Evolutionary conservation across 2,797 vertebrate genomes (phyloP).

Genomic region (Morus bassanus): DNA sequence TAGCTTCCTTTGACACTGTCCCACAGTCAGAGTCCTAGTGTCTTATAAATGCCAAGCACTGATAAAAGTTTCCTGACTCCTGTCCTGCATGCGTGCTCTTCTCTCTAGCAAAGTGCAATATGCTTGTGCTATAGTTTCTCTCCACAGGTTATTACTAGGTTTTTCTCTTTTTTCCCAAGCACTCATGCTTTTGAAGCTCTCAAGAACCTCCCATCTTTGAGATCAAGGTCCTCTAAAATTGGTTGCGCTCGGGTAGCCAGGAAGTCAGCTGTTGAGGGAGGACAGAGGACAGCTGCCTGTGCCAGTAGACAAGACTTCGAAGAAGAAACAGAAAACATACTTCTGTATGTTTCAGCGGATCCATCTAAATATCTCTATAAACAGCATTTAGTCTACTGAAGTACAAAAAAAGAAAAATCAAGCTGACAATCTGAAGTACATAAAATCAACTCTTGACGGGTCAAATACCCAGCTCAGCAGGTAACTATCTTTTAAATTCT

Average conservation of each 20-base stretch:
- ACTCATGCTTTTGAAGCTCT: background rate
- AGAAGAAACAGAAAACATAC: background rate
- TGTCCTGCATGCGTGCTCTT: background rate
- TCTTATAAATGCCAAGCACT: background rate
- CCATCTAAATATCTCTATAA: background rate
- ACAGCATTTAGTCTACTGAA: background rate
- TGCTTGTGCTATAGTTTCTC: background rate
- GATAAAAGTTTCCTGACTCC: constrained; percentile 14
- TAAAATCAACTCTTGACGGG: background rate
- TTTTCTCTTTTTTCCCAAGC: background rate
- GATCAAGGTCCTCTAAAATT: background rate
- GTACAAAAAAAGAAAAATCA: background rate
- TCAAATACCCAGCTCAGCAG: background rate
- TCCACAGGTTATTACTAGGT: background rate
- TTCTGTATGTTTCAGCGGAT: background rate
- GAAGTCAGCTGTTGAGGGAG: background rate
- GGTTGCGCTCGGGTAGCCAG: background rate
- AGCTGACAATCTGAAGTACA: background rate
- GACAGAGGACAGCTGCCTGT: background rate
- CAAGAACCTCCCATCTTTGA: background rate
- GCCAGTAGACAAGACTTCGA: background rate
- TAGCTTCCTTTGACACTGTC: background rate
- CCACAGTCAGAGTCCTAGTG: background rate
- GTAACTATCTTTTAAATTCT: background rate
- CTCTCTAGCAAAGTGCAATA: background rate